Evolutionary conservation across 37 sponge, comb jelly and placozoan genomes (phyloP), one percentile per base, ranked within the genome.

Genomic region (Geodia barretti): DNA sequence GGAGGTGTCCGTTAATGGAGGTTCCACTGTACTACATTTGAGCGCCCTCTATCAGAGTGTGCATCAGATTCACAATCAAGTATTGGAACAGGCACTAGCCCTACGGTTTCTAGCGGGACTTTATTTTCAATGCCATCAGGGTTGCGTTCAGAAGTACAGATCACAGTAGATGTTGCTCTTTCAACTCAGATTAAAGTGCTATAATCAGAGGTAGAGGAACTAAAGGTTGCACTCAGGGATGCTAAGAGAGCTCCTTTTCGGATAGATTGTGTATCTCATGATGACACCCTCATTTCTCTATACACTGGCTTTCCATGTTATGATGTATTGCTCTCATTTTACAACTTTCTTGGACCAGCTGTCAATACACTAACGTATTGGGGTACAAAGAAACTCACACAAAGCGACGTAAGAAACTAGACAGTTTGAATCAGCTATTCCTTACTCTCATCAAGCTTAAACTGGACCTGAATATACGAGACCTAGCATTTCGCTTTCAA

Each of bases 281-380:
- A 64, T 62, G 74, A 82, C 21, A 43, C 37, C 2, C 70, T 79
- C 14, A 68, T 66, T 19, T 42, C 79, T 47, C 69, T 79, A 4
- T 79, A 79, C 41, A 79, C 71, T 34, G 81, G 81, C 11, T 41
- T 80, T 32, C 40, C 71, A 54, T 80, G 72, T 8, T 70, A 80
- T 70, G 81, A 70, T 37, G 72, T 80, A 1, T 28, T 80, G 1
- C 32, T 80, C 36, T 1, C 59, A 3, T 80, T 80, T 43, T 80
- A 43, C 39, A 34, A 80, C 4, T 70, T 80, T 80, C 81, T 68
- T n/a, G 71, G 81, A 4, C 81, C 81, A 23, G 59, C 71, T 80
- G 83, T 83, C 25, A 34, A 83, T 64, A 11, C 40, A 11, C 65
- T 83, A 36, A 25, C 64, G 30, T 74, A 74, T 25, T 83, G 83